Evolutionary conservation across 2,888 invertebrate genomes (phyloP), one percentile per base, ranked within the genome.

Genomic region (Temnothorax ravouxi): DNA sequence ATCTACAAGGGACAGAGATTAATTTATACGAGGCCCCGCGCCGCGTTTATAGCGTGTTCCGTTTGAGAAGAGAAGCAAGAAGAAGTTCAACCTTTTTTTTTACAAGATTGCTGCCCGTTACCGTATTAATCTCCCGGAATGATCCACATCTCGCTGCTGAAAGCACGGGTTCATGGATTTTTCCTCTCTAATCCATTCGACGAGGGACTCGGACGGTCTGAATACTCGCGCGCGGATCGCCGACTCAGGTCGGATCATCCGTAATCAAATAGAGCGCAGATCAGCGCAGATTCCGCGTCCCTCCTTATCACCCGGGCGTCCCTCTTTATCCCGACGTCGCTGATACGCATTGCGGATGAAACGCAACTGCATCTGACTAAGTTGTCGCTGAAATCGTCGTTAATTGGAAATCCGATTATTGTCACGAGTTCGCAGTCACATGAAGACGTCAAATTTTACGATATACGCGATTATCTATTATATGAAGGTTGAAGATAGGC

Each of bases 251-350:
- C 87, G 88, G 88, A 89, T 89, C 86, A 87, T 83, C 84, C 88
- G 88, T 88, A 89, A 90, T 90, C 90, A 88, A 89, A 88, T 88
- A 81, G 85, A 88, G 84, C 38, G 15, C 52, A 54, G 89, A 89
- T 90, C 87, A 89, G 88, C 86, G 85, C 75, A 86, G 86, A 88
- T 87, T 87, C 66, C 77, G 79, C 74, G 38, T 56, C 38, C 54
- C 62, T 54, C 69, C 21, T 54, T 34, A 34, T 59, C 29, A 15
- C 18, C 18, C 52, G 50, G 11, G 67, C 69, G 44, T 54, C 5
- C 0, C 50, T 29, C 8, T 44, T 56, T 66, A 29, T 64, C 44
- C 47, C 25, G 15, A 5, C 9, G n/a, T 50, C 62, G 0, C 54
- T 21, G 21, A 29, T 50, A 64, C 64, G 54, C 61, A n/a, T 41